Evolutionary conservation across 2,113 vertebrate species (phyloP), one percentile per base, ranked within the genome.

Genomic region (Silurus glanis): DNA sequence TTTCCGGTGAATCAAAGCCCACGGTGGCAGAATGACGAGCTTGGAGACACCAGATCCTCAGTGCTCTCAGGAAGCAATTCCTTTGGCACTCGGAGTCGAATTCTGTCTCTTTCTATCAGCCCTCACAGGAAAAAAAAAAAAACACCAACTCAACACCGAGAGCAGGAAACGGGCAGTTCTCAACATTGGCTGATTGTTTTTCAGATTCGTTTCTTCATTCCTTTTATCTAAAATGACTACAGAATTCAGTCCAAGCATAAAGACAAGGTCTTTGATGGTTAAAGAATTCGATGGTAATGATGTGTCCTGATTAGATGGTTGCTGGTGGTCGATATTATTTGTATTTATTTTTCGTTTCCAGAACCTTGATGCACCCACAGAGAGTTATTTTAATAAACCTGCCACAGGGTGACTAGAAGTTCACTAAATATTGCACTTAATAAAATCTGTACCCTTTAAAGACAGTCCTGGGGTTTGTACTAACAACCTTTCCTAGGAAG

Each of bases 1-100:
- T 91, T 86, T 84, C 86, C 85, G 51, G 59, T 53, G 58, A 89
- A 90, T 88, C 87, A 89, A 85, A 88, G 89, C 83, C 67, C 53
- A 55, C 55, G 12, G 66, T 76, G 87, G 61, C 64, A 87, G 62
- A 80, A 87, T 69, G 85, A 83, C 37, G 47, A 83, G 74, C 83
- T 82, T 17, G 16, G 55, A 83, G 51, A 71, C 21, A 82, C 13
- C 61, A 12, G 87, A 75, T 80, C 56, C 85, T 84, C n/a, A 21
- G 56, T 47, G 72, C 78, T 71, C 87, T 79, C 72, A 64, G 61
- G 81, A 87, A 78, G 69, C 62, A 49, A 53, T 76, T 84, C 84
- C 21, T 17, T 37, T 7, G 14, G 69, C 49, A n/a, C 72, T 72
- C 62, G 9, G 28, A n/a, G 66, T 47, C 71, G 82, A 67, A 25